Evolutionary conservation across 1,140 invertebrate species (phyloP), one percentile per base, ranked within the genome.

Genomic region (Hydropsyche tenuis): DNA sequence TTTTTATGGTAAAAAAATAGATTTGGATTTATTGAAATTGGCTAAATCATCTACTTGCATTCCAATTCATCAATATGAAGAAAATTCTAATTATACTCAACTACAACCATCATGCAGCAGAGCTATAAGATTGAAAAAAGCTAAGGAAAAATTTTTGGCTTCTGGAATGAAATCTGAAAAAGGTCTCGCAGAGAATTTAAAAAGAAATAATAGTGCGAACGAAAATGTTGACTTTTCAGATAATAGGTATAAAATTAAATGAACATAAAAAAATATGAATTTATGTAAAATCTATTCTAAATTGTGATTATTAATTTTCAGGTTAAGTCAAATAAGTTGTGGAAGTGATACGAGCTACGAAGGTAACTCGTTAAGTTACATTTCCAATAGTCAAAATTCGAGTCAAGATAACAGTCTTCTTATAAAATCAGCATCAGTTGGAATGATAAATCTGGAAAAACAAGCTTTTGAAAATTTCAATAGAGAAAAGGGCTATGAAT

Each of bases 391-490:
- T 0, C 71, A 76, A 30, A 65, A 76, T 7, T 78, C 79, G 30
- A 82, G 78, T 42, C 75, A 74, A 9, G 75, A 79, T 37, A 78
- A 78, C 53, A 76, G 80, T 6, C 77, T 83, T 9, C 79, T 90
- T 1, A 86, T 88, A 0, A 90, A 92, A 78, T 91, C 90, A 23
- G 88, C 89, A 1, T 92, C 90, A 75, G 90, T 88, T 0, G 90
- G 90, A 11, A 91, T 91, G 87, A 91, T 92, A 56, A 89, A 90
- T 73, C 82, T 90, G 0, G 89, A 90, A 70, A 79, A 84, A 14
- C 84, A 87, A 9, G 83, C 87, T 1, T 89, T 87, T 79, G 85
- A 86, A 71, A 83, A 86, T 74, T 79, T 86, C 20, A 81, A 30
- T 75, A 72, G 43, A 78, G 81, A 22, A 81, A 83, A 27, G 77